A percentile compares a stretch with the other conserved stretches of the same genome.
These are phyloP conservation scores for Ophion ventricosus DNA, from an alignment of 2,888 invertebrate species.

Conservation along the genomic window DNA sequence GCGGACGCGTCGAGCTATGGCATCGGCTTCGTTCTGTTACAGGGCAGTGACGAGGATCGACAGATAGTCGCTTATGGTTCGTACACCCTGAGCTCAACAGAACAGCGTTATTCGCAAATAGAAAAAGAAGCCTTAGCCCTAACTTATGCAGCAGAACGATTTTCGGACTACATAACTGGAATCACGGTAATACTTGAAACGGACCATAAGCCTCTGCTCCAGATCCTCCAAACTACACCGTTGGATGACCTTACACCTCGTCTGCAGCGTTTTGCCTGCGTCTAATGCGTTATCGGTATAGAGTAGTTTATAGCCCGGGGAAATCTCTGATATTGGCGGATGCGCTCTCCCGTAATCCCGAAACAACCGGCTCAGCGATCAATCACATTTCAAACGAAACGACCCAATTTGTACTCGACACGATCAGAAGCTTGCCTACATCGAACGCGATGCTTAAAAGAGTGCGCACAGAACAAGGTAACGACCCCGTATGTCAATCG, in stretches of 20 bases:
- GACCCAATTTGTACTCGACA: constrained; percentile 45
- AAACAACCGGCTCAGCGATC: constrained; percentile 9
- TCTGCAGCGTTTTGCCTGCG: constrained; percentile 75
- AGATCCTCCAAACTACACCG: constrained; percentile 76
- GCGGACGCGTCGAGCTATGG: constrained; percentile 12
- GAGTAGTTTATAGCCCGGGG: constrained; percentile 73
- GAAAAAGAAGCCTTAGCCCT: constrained; percentile 80
- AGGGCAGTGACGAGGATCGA: constrained; percentile 29
- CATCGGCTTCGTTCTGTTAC: constrained; percentile 2
- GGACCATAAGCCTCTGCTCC: constrained; percentile 79
- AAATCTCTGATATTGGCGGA: constrained; percentile 71
- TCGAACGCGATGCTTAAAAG: constrained; percentile 48
- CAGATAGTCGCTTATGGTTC: constrained; percentile 78
- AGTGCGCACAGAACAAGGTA: constrained; percentile 60
- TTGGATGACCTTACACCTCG: constrained; percentile 77
- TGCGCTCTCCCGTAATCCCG: constrained; percentile 69
- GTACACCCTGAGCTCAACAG: constrained; percentile 73
- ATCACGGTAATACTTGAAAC: constrained; percentile 74
- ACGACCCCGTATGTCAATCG: constrained; percentile 49
- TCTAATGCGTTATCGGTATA: constrained; percentile 41
- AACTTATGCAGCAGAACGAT: constrained; percentile 75
- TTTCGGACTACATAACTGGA: constrained; percentile 76
- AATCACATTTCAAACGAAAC: constrained; percentile 31
- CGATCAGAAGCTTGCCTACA: constrained; percentile 57
- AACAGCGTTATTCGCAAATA: constrained; percentile 73